phyloP scores from a whole-genome alignment of 2,888 invertebrate species.

The Limnephilus auricula region DNA sequence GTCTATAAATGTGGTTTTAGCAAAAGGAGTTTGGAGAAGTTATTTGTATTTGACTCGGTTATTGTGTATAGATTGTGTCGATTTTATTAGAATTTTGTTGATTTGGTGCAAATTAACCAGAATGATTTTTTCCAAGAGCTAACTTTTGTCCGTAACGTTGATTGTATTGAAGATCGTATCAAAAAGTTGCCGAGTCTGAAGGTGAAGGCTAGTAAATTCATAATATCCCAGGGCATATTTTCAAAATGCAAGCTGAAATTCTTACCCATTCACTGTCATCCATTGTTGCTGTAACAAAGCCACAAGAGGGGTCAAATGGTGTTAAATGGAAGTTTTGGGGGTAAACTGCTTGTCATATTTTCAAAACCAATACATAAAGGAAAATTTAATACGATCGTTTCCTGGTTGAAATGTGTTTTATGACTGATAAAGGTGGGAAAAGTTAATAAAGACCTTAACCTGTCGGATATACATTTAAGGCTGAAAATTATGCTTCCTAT shows the following conservation, averaged over 20 bases:
- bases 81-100: too few species aligned
- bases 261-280: background rate
- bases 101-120: too few species aligned
- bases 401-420: background rate
- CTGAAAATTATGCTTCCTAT: background rate
- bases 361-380: constrained; percentile 36
- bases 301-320: constrained; percentile 41
- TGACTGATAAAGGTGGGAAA: constrained; percentile 13
- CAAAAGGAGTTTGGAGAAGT: too few species aligned
- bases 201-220: background rate
- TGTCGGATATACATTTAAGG: background rate
- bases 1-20: too few species aligned
- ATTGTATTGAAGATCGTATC: too few species aligned
- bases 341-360: constrained; percentile 35
- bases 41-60: too few species aligned
- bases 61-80: too few species aligned
- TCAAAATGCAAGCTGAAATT: background rate
- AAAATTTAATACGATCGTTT: constrained; percentile 37
- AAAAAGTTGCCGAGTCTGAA: too few species aligned
- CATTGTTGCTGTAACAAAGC: constrained; percentile 27
- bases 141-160: too few species aligned
- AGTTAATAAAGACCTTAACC: background rate
- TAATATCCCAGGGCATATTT: background rate
- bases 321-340: constrained; percentile 30
- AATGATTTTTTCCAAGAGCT: too few species aligned